A percentile compares a stretch with the other conserved stretches of the same genome.
Evolutionary conservation across 1,140 invertebrate species (phyloP).

Genomic region (Drosophila lowei): DNA sequence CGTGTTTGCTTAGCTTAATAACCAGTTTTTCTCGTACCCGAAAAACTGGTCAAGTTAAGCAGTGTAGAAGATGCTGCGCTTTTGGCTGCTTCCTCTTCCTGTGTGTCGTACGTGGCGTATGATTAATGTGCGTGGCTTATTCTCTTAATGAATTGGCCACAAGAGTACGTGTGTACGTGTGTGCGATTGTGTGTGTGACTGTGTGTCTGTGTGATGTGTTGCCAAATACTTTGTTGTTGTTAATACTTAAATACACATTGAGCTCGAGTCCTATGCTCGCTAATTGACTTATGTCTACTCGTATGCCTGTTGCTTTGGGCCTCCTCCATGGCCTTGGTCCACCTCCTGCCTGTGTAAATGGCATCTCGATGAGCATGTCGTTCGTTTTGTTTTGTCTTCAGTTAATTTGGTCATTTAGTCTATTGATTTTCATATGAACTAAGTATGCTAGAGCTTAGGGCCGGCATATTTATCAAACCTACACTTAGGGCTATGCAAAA

Average conservation of each 20-base stretch:
- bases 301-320: conserved; percentile 21
- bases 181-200: neutral
- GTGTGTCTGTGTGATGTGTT: conserved; percentile 11
- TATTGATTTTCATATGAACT: conserved; percentile 70
- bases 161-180: conserved; percentile 1
- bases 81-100: conserved; percentile 51
- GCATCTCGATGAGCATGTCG: conserved; percentile 76
- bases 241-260: conserved; percentile 80
- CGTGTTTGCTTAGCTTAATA: conserved; percentile 75
- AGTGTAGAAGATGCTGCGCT: conserved; percentile 44
- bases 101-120: conserved; percentile 55
- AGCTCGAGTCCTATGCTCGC: conserved; percentile 59
- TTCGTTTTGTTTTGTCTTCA: conserved; percentile 45
- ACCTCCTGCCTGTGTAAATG: conserved; percentile 46
- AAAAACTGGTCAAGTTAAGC: conserved; percentile 79
- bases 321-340: neutral
- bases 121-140: conserved; percentile 64
- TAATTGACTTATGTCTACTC: conserved; percentile 70
- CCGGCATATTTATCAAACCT: conserved; percentile 30
- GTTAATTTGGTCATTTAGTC: conserved; percentile 78
- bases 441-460: conserved; percentile 22
- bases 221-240: conserved; percentile 65
- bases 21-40: conserved; percentile 73
- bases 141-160: conserved; percentile 61
- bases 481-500: conserved; percentile 55